Evolutionary conservation across 30 jellyfish, hydroid and myxozoan species (phyloP).

Genomic region (Sanderia malayensis): DNA sequence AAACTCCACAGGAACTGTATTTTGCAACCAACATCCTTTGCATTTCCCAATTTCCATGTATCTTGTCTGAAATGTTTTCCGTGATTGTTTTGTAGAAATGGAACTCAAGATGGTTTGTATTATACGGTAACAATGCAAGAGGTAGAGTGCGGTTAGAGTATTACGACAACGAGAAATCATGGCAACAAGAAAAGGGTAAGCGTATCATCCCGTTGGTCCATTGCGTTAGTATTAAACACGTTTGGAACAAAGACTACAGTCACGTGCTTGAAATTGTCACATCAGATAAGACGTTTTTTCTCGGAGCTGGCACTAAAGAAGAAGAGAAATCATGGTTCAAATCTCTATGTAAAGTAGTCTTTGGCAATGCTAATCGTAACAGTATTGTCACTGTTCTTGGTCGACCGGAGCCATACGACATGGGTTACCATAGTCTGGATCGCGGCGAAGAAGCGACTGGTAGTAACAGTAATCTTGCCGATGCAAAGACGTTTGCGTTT

Average conservation of each 20-base stretch:
- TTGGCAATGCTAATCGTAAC: constrained; percentile 90
- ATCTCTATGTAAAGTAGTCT: constrained; percentile 83
- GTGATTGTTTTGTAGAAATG: constrained; percentile 60
- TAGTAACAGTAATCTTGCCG: constrained; percentile 18
- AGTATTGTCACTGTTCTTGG: constrained; percentile 87
- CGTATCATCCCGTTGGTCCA: constrained; percentile 90
- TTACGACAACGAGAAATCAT: constrained; percentile 86
- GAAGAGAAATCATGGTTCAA: constrained; percentile 97
- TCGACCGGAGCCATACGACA: constrained; percentile 76
- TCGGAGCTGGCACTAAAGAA: constrained; percentile 95
- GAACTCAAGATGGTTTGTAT: constrained; percentile 97
- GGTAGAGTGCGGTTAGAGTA: constrained; percentile 97
- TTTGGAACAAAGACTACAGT: constrained; percentile 95
- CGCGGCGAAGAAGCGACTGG: constrained; percentile 76
- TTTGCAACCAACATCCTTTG: too few species aligned
- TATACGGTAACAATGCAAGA: constrained; percentile 88
- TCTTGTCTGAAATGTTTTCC: neutral
- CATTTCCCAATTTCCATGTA: neutral
- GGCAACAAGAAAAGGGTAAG: constrained; percentile 97
- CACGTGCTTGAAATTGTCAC: constrained; percentile 94
- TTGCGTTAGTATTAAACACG: constrained; percentile 97
- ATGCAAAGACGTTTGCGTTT: constrained; percentile 14
- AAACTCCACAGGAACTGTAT: too few species aligned
- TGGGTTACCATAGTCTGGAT: constrained; percentile 97
- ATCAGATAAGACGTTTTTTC: constrained; percentile 84